Percentiles rank a stretch among this genome's conserved stretches.
Evolutionary conservation across 2,888 invertebrate species (phyloP).

Genomic region (Aphidoletes aphidimyza): DNA sequence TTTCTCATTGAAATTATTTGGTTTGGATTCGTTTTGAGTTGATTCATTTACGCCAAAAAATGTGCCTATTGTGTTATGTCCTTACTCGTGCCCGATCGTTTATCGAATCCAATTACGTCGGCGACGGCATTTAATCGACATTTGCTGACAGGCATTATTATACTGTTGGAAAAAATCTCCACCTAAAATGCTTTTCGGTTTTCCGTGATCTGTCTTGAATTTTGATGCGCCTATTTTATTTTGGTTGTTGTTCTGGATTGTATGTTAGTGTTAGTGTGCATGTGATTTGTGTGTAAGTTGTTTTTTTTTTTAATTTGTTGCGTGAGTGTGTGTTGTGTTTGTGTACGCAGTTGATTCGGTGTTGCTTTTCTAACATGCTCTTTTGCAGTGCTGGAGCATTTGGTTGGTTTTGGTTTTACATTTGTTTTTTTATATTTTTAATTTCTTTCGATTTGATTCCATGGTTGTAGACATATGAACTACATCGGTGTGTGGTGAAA

Average conservation of each 20-base stretch:
- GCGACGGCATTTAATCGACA: background rate
- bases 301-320: too few relatives aligned
- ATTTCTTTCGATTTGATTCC: background rate
- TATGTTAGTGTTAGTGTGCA: background rate
- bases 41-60: background rate
- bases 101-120: too few relatives aligned
- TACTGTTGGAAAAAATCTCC: constrained; percentile 21
- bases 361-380: background rate
- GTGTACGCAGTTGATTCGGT: background rate
- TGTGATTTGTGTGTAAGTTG: too few relatives aligned
- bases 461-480: constrained; percentile 44
- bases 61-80: background rate
- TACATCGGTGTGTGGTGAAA: constrained; percentile 7
- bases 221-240: constrained; percentile 43
- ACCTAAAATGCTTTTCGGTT: constrained; percentile 42
- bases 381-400: background rate
- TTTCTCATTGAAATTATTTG: background rate
- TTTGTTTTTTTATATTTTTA: background rate
- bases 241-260: too few relatives aligned
- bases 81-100: too few relatives aligned
- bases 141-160: constrained; percentile 4
- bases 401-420: background rate
- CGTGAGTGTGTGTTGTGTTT: background rate
- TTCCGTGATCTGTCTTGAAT: background rate
- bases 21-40: background rate